phyloP scores from a whole-genome alignment of 1,140 invertebrate genomes.

The Sarcophaga peregrina region DNA sequence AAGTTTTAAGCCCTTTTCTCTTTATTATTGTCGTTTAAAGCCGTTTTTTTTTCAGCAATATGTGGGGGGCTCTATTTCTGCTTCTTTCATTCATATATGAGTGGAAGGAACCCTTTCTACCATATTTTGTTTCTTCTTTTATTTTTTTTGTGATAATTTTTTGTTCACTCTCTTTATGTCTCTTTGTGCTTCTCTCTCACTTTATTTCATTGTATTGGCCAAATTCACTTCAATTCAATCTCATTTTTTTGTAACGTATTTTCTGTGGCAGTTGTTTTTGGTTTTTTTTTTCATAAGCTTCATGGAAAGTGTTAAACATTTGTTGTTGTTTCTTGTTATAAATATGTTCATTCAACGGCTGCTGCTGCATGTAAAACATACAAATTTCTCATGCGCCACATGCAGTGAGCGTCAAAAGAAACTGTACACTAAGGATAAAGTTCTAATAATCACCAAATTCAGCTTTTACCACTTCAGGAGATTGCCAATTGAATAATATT shows the following conservation, averaged over 20 bases:
- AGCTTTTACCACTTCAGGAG: too few species aligned
- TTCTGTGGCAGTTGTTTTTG: background rate
- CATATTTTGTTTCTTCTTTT: background rate
- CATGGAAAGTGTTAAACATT: background rate
- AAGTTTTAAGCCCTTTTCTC: background rate
- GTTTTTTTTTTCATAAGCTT: background rate
- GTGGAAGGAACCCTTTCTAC: background rate
- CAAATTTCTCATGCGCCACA: conserved; percentile 8
- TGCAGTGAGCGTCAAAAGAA: too few species aligned
- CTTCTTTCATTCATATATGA: background rate
- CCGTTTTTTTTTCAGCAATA: background rate
- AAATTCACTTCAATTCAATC: background rate
- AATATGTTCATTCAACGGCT: background rate
- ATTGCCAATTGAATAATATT: too few species aligned
- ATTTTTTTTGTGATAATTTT: background rate
- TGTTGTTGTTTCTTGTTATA: background rate
- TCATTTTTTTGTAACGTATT: background rate
- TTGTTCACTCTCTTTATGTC: background rate
- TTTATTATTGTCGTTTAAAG: conserved; percentile 7
- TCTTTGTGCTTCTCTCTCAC: too few species aligned
- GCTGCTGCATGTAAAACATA: conserved; percentile 2
- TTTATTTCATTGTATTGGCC: background rate
- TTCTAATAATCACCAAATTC: too few species aligned
- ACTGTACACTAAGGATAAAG: too few species aligned
- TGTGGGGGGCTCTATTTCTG: background rate